Percentiles rank a stretch among this genome's conserved stretches.
These are phyloP conservation scores for Tineola bisselliella DNA, from an alignment of 2,888 invertebrate species.

Conservation along the genomic window DNA sequence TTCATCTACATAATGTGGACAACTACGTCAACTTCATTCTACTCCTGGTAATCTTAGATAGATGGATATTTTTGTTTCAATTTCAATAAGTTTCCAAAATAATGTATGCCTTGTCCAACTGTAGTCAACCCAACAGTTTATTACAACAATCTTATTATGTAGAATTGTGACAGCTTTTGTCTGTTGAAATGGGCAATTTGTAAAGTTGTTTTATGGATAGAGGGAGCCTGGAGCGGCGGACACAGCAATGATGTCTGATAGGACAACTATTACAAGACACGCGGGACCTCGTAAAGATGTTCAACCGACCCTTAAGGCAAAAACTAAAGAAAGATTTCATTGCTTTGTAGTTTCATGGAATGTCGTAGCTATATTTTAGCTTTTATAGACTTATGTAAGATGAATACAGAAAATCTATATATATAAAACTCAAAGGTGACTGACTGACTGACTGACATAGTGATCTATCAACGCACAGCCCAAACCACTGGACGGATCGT, in stretches of 20 bases:
- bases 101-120: background rate
- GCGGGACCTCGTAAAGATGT: conserved; percentile 2
- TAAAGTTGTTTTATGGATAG: conserved; percentile 4
- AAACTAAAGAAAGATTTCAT: background rate
- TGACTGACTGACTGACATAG: too few relatives aligned
- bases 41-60: background rate
- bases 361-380: background rate
- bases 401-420: too few relatives aligned
- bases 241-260: conserved; percentile 1
- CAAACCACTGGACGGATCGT: too few relatives aligned
- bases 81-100: background rate
- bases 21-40: conserved; percentile 43
- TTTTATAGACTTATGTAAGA: too few relatives aligned
- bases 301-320: background rate
- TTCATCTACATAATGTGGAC: conserved; percentile 65
- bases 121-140: background rate
- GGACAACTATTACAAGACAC: background rate
- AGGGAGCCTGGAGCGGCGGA: conserved; percentile 1
- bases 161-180: background rate
- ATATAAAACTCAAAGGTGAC: too few relatives aligned
- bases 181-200: background rate
- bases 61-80: background rate
- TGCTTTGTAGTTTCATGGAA: background rate
- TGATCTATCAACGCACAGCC: too few relatives aligned
- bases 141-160: background rate